Evolutionary conservation across 2,888 invertebrate species (phyloP), one percentile per base, ranked within the genome.

Genomic region (Cyrtodaria siliqua): DNA sequence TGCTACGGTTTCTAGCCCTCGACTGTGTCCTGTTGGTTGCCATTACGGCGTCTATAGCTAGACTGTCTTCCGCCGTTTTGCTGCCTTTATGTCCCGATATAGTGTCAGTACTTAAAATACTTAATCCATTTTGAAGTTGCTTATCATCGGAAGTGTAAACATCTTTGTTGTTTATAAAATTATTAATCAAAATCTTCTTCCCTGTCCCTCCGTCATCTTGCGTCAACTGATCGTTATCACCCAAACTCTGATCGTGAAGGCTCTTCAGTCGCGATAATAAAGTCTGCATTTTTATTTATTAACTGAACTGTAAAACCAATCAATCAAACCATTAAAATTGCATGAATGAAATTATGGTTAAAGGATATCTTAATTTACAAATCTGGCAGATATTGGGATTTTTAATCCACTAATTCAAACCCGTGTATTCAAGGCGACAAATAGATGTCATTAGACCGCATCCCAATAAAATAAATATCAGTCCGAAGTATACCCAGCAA

Each of bases 41-140:
- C 77, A 77, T 78, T 26, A 72, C 69, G 16, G 69, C 66, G n/a
- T 78, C 78, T 56, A 78, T 78, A 18, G 56, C 69, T 18, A 55
- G 42, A 27, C 50, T 26, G 20, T 55, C 62, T n/a, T 70, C 70
- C 16, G 62, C 62, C 27, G 42, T 23, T 24, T 33, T n/a, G 4
- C 55, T 55, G 38, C 38, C 38, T 24, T 26, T 38, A n/a, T 27
- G 33, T 8, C 38, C 20, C 6, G 29, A 23, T 42, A 42, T 53
- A 23, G 38, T 38, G 20, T 20, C 38, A 29, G 20, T 61, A 60
- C 60, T 60, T 23, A 49, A 50, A 18, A 59, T 42, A 60, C 60
- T 60, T 26, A 67, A 55, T 40, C 53, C 60, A 27, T 44, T 60
- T 26, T 60, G 53, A 27, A 53, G 27, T n/a, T 23, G 20, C 23